Conservation (phyloP, 2,888 invertebrate species). For the Morpho deidamia region DNA sequence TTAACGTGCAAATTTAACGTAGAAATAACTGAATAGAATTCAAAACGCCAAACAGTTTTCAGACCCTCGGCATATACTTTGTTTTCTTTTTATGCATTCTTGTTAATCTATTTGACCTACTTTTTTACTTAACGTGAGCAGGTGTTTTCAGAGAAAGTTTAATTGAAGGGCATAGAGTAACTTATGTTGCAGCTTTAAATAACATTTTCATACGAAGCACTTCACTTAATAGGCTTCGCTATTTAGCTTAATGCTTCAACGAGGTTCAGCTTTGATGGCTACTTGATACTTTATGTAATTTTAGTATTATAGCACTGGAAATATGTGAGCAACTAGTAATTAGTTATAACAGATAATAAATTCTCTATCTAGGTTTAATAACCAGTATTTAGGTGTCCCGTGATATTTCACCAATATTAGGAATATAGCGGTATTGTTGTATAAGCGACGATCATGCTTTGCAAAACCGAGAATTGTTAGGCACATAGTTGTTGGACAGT, state of each 20-base stretch:
- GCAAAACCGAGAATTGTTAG: too few relatives aligned
- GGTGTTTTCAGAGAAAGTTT: conserved; percentile 11
- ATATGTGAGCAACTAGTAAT: conserved; percentile 2
- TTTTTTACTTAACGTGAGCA: conserved; percentile 4
- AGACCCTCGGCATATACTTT: too few relatives aligned
- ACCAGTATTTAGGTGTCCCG: too few relatives aligned
- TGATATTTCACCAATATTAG: too few relatives aligned
- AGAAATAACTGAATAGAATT: too few relatives aligned
- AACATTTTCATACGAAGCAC: conserved; percentile 19
- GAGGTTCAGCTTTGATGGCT: conserved; percentile 6
- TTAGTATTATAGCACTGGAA: conserved; percentile 10
- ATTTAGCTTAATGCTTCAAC: conserved; percentile 14
- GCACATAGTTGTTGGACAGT: too few relatives aligned
- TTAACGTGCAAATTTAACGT: too few relatives aligned
- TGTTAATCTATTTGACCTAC: conserved; percentile 3
- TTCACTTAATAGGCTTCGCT: conserved; percentile 18
- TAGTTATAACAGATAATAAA: not conserved
- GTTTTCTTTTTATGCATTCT: too few relatives aligned
- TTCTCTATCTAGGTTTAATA: too few relatives aligned
- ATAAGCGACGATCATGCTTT: too few relatives aligned
- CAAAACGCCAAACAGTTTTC: too few relatives aligned
- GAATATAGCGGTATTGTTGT: too few relatives aligned
- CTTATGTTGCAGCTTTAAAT: conserved; percentile 11
- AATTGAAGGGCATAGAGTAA: conserved; percentile 16
- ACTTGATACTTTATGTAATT: conserved; percentile 17